A percentile compares a stretch with the other conserved stretches of the same genome.
These are phyloP conservation scores for Kryphioiulus occultus DNA, from an alignment of 2,888 invertebrate species.

Conservation along the genomic window DNA sequence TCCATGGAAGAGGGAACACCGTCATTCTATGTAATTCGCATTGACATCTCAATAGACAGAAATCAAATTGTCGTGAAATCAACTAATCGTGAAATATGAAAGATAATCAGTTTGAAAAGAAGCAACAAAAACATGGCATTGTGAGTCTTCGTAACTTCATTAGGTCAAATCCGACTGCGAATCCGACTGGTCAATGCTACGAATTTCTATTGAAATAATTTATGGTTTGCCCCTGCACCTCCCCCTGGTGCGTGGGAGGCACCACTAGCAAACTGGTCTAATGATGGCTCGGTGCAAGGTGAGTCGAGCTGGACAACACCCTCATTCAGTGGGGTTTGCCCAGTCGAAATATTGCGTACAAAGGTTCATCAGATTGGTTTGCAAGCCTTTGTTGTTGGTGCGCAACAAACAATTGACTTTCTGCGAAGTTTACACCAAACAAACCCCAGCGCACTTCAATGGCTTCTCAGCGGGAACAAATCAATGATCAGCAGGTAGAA, in stretches of 20 bases:
- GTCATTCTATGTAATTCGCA: too few relatives aligned
- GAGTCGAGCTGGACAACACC: neutral
- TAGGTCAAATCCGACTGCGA: too few relatives aligned
- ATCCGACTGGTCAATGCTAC: too few relatives aligned
- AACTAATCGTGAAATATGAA: too few relatives aligned
- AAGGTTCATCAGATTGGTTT: neutral
- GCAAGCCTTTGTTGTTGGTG: neutral
- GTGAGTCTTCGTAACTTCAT: too few relatives aligned
- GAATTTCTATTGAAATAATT: too few relatives aligned
- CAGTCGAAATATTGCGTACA: neutral
- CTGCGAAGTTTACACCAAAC: neutral
- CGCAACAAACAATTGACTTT: constrained; percentile 22
- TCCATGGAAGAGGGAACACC: too few relatives aligned
- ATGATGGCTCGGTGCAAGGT: neutral
- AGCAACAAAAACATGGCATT: too few relatives aligned
- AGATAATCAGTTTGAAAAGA: too few relatives aligned
- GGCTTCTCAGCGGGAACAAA: constrained; percentile 37
- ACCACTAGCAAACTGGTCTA: neutral
- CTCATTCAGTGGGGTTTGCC: neutral
- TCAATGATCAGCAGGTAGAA: constrained; percentile 37
- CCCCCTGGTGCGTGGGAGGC: neutral
- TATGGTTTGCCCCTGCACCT: neutral
- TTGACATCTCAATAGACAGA: too few relatives aligned
- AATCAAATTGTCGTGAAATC: too few relatives aligned
- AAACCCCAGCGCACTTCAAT: constrained; percentile 24